Evolutionary conservation across 2,888 invertebrate genomes (phyloP), one percentile per base, ranked within the genome.

Genomic region (Ischnus inquisitorius): DNA sequence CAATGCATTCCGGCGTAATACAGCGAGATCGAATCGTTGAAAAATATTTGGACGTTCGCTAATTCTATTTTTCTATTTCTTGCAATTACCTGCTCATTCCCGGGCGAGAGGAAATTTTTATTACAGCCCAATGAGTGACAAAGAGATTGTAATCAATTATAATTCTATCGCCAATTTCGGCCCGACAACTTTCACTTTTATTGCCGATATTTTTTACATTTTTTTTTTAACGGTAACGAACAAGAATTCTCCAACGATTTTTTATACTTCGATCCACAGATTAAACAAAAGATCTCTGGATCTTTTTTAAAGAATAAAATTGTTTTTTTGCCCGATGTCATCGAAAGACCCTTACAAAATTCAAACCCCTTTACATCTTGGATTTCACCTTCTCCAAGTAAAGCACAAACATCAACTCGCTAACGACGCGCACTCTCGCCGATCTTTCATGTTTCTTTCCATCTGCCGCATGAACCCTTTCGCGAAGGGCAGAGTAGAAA

Each of bases 1-100:
- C 39, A 51, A 65, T 65, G 62, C 54, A 16, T 46, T 16, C 64
- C 5, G 54, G 75, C 41, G 25, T 75, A 69, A 76, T 76, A 6
- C 51, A 2, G 57, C 12, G 34, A 80, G 83, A 86, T 85, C 79
- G 68, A 80, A 86, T 83, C 83, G 75, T 78, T 68, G 67, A 68
- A 79, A 34, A 78, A 82, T 71, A 77, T 64, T 34, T 41, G 79
- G 64, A 72, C 67, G 48, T 79, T 83, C 79, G 65, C 43, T 60
- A 28, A 46, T 46, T n/a, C n/a, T 54, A 10, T 54, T 54, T 51
- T 22, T 54, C n/a, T n/a, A n/a, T n/a, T n/a, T n/a, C n/a, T n/a
- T n/a, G n/a, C n/a, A 19, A 22, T 8, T 22, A 10, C 22, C 22
- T 6, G 54, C 19, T 10, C 8, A 54, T 22, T 54, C 54, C 19